phyloP scores from a whole-genome alignment of 2,113 vertebrate genomes.

The Scophthalmus maximus region DNA sequence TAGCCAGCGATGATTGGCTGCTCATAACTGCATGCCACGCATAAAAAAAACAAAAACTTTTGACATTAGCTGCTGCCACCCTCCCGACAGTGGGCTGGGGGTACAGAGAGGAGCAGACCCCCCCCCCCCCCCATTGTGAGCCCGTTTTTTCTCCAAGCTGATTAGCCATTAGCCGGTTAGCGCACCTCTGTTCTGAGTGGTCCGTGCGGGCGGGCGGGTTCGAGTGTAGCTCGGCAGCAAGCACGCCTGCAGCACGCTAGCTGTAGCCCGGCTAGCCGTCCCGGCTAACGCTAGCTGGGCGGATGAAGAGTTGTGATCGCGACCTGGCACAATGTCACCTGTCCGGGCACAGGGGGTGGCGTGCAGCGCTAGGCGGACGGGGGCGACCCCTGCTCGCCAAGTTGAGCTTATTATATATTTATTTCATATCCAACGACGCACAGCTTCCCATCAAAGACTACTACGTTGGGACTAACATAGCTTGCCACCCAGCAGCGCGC shows the following conservation, averaged over 20 bases:
- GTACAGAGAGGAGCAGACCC: not conserved
- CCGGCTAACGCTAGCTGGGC: slow-evolving; percentile 61
- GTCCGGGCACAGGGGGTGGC: slow-evolving; percentile 30
- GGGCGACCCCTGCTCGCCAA: slow-evolving; percentile 16
- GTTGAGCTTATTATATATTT: slow-evolving; percentile 50
- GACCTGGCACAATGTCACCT: slow-evolving; percentile 72
- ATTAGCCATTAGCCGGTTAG: slow-evolving; percentile 40
- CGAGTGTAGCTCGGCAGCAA: slow-evolving; percentile 63
- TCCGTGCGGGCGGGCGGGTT: slow-evolving; percentile 13
- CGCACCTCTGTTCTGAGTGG: slow-evolving; percentile 22
- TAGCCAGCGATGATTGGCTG: slow-evolving; percentile 27
- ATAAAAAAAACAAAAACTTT: slow-evolving; percentile 38
- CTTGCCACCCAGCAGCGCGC: slow-evolving; percentile 19
- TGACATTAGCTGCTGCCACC: slow-evolving; percentile 10
- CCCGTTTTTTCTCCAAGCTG: slow-evolving; percentile 25
- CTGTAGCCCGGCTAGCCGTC: slow-evolving; percentile 64
- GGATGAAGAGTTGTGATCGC: slow-evolving; percentile 49
- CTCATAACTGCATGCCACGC: not conserved
- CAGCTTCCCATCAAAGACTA: slow-evolving; percentile 14
- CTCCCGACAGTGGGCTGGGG: not conserved
- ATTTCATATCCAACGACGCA: slow-evolving; percentile 51
- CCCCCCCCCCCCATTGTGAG: not conserved
- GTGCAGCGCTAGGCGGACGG: slow-evolving; percentile 11
- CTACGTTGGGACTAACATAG: slow-evolving; percentile 27
- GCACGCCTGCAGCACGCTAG: slow-evolving; percentile 73